Conservation (phyloP, 2,888 invertebrate species). For the Aethes cnicana region DNA sequence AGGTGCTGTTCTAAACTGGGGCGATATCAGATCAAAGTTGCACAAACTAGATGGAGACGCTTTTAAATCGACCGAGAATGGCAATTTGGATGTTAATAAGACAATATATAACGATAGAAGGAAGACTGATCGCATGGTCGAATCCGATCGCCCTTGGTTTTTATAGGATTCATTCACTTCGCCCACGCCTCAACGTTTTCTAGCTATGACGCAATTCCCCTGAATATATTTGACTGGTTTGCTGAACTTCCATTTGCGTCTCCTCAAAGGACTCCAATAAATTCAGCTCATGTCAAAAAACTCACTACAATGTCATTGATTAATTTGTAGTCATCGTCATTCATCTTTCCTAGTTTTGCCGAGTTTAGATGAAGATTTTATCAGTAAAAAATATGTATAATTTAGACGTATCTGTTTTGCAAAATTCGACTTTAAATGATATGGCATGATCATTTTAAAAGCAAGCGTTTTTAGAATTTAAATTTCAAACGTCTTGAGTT, state of each 20-base stretch:
- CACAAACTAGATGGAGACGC: constrained; percentile 26
- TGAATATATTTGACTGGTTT: constrained; percentile 55
- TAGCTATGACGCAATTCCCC: constrained; percentile 57
- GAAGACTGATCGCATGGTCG: constrained; percentile 42
- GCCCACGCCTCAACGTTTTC: constrained; percentile 57
- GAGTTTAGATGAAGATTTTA: background rate
- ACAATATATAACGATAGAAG: constrained; percentile 51
- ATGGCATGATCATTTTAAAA: too few relatives aligned
- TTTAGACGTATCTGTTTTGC: too few relatives aligned
- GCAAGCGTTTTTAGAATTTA: too few relatives aligned
- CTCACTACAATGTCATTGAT: background rate
- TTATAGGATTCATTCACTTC: constrained; percentile 60
- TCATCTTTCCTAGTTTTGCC: background rate
- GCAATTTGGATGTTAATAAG: constrained; percentile 49
- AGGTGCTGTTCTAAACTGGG: constrained; percentile 26
- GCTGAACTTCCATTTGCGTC: constrained; percentile 50
- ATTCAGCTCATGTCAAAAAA: background rate
- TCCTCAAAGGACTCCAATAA: constrained; percentile 36
- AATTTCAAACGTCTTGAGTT: too few relatives aligned
- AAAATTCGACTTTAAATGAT: too few relatives aligned
- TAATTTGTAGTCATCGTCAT: constrained; percentile 7
- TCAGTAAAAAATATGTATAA: background rate
- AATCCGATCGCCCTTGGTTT: constrained; percentile 59
- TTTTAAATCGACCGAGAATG: constrained; percentile 35
- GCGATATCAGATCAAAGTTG: constrained; percentile 30